Evolutionary conservation across 35 echinoderm and acorn worm genomes (phyloP).

Genomic region (Patiria miniata): DNA sequence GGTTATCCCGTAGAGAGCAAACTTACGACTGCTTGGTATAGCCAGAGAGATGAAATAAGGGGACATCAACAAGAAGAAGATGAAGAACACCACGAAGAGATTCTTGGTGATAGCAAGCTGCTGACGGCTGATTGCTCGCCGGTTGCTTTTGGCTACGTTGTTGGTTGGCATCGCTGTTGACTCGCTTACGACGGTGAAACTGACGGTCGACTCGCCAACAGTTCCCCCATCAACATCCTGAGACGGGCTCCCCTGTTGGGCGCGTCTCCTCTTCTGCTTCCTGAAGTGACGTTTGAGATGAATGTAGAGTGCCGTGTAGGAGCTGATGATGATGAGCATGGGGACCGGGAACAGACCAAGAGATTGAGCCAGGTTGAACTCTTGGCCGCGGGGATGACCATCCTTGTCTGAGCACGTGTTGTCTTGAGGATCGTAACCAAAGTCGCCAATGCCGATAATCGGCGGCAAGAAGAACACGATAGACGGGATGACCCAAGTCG

Average conservation of each 20-base stretch:
- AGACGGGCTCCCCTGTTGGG: not conserved
- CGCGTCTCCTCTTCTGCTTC: conserved; percentile 39
- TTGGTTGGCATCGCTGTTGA: not conserved
- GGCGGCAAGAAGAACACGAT: not conserved
- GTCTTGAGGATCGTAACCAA: conserved; percentile 33
- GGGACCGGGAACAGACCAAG: conserved; percentile 12
- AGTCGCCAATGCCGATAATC: not conserved
- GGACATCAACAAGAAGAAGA: too few relatives aligned
- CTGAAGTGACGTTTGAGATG: conserved; percentile 59
- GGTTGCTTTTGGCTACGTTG: not conserved
- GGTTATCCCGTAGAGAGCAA: too few relatives aligned
- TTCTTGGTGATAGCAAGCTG: conserved; percentile 73
- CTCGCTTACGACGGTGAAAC: not conserved
- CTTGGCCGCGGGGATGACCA: not conserved
- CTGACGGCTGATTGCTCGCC: conserved; percentile 30
- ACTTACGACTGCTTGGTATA: too few relatives aligned
- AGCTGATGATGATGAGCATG: not conserved
- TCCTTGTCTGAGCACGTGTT: conserved; percentile 23
- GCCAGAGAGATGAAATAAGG: too few relatives aligned
- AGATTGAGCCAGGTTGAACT: conserved; percentile 26
- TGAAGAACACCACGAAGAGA: conserved; percentile 67
- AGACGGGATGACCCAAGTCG: conserved; percentile 61
- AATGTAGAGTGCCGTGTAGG: not conserved
- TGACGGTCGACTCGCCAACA: not conserved
- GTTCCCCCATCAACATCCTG: too few relatives aligned